Base-by-base conservation (phyloP, 2,888 invertebrate species). In the Pegoplata infirma region DNA sequence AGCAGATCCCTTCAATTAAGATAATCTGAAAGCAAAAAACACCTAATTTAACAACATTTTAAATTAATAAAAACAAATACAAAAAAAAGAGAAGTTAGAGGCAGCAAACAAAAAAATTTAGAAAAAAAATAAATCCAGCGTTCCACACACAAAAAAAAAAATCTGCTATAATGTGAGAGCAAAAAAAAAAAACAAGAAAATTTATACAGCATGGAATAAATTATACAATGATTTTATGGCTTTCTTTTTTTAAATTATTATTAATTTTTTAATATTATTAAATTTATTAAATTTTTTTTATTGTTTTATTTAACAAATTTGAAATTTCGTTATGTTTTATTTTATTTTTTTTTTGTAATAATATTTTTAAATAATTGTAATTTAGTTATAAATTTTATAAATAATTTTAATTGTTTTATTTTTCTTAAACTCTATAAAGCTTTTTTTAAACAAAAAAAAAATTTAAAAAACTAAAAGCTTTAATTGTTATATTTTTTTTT, bases 1-100 rank as follows among this genome's bases (percentile, higher is more conserved):
- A 82, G 81, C 81, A 64, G 88, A 89, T 59, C 82, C 81, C 67
- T 88, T n/a, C n/a, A n/a, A 86, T 89, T 89, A 88, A 89, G 86
- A 87, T 86, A 81, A 80, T 80, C 61, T 51, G 40, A 47, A 67
- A 67, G 49, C 28, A 36, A 66, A 53, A 67, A 66, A 66, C 58
- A 40, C 10, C 5, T 40, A 40, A n/a, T n/a, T 69, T 72, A 67
- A 61, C 67, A 77, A 58, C 69, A 76, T 36, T 88, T 88, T 88
- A 86, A 88, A n/a, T n/a, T n/a, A n/a, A n/a, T n/a, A n/a, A n/a
- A n/a, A n/a, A n/a, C n/a, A n/a, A n/a, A 82, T 68, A 74, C 3
- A 55, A 16, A 61, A 64, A 64, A 55, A 66, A 63, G 76, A 73
- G 76, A 79, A 77, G 80, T 80, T 80, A 74, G 69, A 81, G 71